Base-by-base conservation (phyloP, 2,797 vertebrate genomes). In the Sebastes minor region DNA sequence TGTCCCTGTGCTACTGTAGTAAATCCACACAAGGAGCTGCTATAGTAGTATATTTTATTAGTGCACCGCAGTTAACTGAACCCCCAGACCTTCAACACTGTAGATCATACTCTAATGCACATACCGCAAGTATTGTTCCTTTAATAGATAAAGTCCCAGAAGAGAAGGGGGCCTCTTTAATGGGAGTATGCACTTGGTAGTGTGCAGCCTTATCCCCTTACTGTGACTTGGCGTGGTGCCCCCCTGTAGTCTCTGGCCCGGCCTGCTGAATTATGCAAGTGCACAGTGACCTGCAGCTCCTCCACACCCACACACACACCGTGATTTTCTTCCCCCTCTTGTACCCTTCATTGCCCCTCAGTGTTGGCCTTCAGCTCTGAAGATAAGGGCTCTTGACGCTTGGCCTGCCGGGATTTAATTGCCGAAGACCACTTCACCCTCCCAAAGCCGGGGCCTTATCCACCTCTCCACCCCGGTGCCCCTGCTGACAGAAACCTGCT, bases 371-470 rank as follows among this genome's bases (percentile, higher is more conserved):
- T 91, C 69, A 77, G 82, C 77, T 90, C 82, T 91, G 74, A 90
- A 89, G 87, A 93, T 90, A 93, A 94, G 86, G 80, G 81, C 89
- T 93, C 90, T 93, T 92, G 90, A 95, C 77, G 85, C 89, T 71
- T 64, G 79, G 87, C 84, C 84, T 82, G 92, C 88, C 16, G 87
- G 89, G 87, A 91, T 93, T 89, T 93, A 92, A 94, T 93, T 92
- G 88, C 82, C 56, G 68, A 84, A 89, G 81, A 80, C 84, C 77
- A 80, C 88, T 90, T 89, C 86, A 84, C 63, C 82, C 80, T 89
- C 73, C 81, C 61, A 61, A 77, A 90, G 85, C 87, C 64, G 59
- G 82, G 78, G 78, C 68, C 88, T 88, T 82, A 81, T 86, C 86
- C 82, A 62, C 62, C 81, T 84, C 83, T 83, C 69, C 83, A 88